phyloP scores from a whole-genome alignment of 2,797 vertebrate species.

The Cetoscarus ocellatus region DNA sequence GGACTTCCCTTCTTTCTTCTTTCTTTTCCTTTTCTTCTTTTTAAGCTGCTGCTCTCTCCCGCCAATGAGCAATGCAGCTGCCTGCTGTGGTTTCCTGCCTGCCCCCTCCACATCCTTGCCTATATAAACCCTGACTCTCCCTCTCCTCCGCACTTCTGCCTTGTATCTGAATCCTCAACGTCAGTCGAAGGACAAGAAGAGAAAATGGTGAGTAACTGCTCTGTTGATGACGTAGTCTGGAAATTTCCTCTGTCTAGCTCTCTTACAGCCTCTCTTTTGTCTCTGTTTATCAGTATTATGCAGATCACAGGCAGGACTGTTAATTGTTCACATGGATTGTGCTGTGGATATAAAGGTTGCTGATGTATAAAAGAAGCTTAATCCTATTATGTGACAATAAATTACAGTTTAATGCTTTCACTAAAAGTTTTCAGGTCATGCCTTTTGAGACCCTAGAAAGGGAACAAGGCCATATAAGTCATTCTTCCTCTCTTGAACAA shows the following conservation, averaged over 20 bases:
- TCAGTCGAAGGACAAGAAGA: constrained; percentile 80
- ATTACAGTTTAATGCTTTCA: not conserved
- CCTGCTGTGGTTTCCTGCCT: constrained; percentile 67
- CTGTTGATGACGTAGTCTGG: constrained; percentile 53
- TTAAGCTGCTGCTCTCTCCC: constrained; percentile 50
- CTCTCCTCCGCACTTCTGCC: constrained; percentile 72
- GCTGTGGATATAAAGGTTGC: not conserved
- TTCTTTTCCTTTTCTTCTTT: constrained; percentile 35
- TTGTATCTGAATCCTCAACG: constrained; percentile 83
- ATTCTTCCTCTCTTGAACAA: constrained; percentile 8
- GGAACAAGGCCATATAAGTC: not conserved
- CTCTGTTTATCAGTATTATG: constrained; percentile 10
- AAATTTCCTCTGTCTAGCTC: constrained; percentile 16
- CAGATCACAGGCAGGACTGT: constrained; percentile 11
- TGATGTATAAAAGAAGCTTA: constrained; percentile 24
- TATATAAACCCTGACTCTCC: constrained; percentile 77
- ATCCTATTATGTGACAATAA: not conserved
- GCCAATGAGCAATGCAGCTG: constrained; percentile 68
- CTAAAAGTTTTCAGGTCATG: constrained; percentile 12
- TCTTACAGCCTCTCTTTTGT: constrained; percentile 11
- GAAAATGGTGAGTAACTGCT: constrained; percentile 80
- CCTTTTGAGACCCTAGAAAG: not conserved
- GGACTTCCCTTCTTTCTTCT: constrained; percentile 55
- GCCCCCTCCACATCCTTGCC: constrained; percentile 65
- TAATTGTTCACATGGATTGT: constrained; percentile 9